Evolutionary conservation across 1,140 invertebrate genomes (phyloP).

Genomic region (Drosophila subpulchrella): DNA sequence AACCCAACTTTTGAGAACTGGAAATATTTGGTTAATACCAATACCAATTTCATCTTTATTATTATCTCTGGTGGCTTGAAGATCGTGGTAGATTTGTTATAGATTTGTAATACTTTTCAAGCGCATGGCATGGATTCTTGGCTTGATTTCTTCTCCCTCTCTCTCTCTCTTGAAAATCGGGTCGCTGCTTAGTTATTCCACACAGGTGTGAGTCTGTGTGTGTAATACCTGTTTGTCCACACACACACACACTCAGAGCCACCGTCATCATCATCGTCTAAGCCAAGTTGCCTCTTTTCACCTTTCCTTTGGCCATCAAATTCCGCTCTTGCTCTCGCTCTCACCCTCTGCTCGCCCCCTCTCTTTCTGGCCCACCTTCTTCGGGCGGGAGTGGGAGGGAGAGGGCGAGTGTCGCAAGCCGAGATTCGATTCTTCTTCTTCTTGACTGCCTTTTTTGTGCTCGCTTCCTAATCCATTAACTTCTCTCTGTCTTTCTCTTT

Average conservation of each 20-base stretch:
- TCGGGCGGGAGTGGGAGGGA: conserved; percentile 17
- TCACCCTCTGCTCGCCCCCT: conserved; percentile 17
- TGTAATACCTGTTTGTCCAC: conserved; percentile 54
- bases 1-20: neutral
- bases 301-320: conserved; percentile 66
- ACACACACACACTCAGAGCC: conserved; percentile 32
- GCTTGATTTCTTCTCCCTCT: conserved; percentile 19
- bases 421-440: conserved; percentile 35
- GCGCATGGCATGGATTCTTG: conserved; percentile 40
- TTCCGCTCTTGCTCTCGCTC: conserved; percentile 55
- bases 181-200: conserved; percentile 76
- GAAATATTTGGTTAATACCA: neutral
- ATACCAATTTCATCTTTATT: neutral
- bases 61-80: neutral
- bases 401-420: conserved; percentile 16
- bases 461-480: conserved; percentile 63
- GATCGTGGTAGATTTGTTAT: conserved; percentile 22
- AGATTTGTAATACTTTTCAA: conserved; percentile 30
- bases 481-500: conserved; percentile 18
- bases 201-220: conserved; percentile 48
- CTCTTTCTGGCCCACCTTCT: neutral
- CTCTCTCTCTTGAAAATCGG: conserved; percentile 55
- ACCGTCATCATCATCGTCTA: conserved; percentile 47
- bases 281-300: conserved; percentile 73
- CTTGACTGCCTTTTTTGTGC: conserved; percentile 41